phyloP scores from a whole-genome alignment of 2,888 invertebrate species.

The Heliconius hortense region DNA sequence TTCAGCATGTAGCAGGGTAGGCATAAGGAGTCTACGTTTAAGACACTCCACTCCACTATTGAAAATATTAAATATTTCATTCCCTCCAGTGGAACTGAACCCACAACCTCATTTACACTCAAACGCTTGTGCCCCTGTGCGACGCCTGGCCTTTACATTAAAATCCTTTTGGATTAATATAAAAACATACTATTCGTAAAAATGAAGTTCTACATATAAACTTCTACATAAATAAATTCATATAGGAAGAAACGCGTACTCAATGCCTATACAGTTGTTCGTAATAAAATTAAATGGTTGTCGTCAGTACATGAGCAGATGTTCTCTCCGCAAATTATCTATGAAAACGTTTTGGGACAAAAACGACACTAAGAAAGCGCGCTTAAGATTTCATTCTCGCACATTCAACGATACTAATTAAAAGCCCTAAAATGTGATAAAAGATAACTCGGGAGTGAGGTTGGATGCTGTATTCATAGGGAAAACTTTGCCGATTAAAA shows the following conservation, averaged over 20 bases:
- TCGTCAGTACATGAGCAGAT: conserved; percentile 34
- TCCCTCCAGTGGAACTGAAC: too few species aligned
- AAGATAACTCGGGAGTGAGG: conserved; percentile 75
- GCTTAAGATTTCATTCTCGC: conserved; percentile 68
- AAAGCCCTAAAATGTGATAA: conserved; percentile 73
- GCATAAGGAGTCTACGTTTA: too few species aligned
- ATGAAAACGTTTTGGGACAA: conserved; percentile 32
- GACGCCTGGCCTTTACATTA: neutral
- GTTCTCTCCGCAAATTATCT: conserved; percentile 33
- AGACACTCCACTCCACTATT: too few species aligned
- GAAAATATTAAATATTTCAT: too few species aligned
- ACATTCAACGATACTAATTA: conserved; percentile 75
- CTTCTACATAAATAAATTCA: neutral
- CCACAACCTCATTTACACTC: too few species aligned
- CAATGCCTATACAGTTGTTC: neutral
- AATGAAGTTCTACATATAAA: neutral
- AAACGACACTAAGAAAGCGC: conserved; percentile 52
- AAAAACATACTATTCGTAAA: neutral
- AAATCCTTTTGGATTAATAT: neutral
- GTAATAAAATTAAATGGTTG: conserved; percentile 22
- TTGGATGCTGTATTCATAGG: conserved; percentile 76
- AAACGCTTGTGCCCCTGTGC: too few species aligned
- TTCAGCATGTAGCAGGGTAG: too few species aligned
- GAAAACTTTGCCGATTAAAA: conserved; percentile 78
- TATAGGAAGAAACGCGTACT: neutral